phyloP scores from a whole-genome alignment of 2,113 vertebrate species.

The Notiomystis cincta region DNA sequence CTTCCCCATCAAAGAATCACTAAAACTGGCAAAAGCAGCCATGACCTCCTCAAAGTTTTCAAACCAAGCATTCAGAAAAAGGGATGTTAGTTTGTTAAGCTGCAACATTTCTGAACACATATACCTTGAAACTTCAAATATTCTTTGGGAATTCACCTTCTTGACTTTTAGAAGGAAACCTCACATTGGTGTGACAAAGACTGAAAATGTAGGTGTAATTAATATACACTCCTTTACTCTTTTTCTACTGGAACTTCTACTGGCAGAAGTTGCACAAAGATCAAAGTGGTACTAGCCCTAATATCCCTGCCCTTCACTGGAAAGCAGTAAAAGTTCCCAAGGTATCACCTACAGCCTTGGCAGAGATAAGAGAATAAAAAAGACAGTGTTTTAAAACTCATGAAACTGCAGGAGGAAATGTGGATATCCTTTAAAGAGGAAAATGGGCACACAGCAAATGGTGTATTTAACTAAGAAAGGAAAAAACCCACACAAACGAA shows the following conservation, averaged over 20 bases:
- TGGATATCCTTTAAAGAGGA: neutral
- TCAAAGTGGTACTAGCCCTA: neutral
- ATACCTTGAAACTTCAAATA: neutral
- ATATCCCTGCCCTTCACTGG: neutral
- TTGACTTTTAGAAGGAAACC: neutral
- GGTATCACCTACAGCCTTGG: neutral
- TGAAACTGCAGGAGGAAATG: neutral
- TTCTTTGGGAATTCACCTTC: neutral
- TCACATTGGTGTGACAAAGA: neutral
- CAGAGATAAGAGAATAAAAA: neutral
- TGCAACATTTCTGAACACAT: neutral
- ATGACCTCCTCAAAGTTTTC: neutral
- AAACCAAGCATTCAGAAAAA: neutral
- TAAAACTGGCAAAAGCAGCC: neutral
- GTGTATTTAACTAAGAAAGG: neutral
- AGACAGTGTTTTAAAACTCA: neutral
- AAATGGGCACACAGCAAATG: neutral
- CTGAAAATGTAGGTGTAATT: neutral
- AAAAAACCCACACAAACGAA: neutral
- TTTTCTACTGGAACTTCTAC: neutral
- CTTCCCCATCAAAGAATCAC: neutral
- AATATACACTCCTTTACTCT: neutral
- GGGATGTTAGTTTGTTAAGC: neutral
- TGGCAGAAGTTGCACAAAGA: neutral
- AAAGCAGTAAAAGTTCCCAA: neutral